Percentiles rank a stretch among this genome's conserved stretches.
These are phyloP conservation scores for Scomber scombrus DNA, from an alignment of 2,113 vertebrate species.

Conservation along the genomic window DNA sequence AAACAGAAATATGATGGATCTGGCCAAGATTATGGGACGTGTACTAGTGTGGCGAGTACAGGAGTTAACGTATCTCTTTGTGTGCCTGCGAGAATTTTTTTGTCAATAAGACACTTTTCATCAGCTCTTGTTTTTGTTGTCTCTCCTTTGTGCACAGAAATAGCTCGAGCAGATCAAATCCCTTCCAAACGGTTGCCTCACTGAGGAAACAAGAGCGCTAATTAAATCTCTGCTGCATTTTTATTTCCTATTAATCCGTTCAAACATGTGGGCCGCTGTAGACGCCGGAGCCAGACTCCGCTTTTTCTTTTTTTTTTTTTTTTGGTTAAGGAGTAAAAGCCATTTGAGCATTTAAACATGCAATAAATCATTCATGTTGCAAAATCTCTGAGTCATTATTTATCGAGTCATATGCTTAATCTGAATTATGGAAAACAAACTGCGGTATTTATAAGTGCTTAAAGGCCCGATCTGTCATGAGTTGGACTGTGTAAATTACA, in stretches of 20 bases:
- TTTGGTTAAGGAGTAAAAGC: background rate
- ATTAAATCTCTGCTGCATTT: slow-evolving; percentile 54
- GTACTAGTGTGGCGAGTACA: slow-evolving; percentile 5
- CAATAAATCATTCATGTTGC: background rate
- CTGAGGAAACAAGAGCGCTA: slow-evolving; percentile 38
- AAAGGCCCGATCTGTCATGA: slow-evolving; percentile 6
- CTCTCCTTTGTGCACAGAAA: slow-evolving; percentile 7
- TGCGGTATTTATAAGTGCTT: background rate
- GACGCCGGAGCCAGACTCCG: background rate
- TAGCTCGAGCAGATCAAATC: slow-evolving; percentile 28
- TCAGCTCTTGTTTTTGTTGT: slow-evolving; percentile 1
- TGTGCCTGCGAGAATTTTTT: slow-evolving; percentile 7
- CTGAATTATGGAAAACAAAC: slow-evolving; percentile 20
- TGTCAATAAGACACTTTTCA: slow-evolving; percentile 36
- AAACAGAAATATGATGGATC: slow-evolving; percentile 72
- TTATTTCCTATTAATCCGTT: slow-evolving; percentile 40
- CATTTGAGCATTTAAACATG: background rate
- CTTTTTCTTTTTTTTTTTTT: too few relatives aligned
- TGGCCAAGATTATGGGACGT: slow-evolving; percentile 50
- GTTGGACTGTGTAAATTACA: background rate
- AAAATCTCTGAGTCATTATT: slow-evolving; percentile 13
- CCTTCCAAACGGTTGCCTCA: slow-evolving; percentile 38
- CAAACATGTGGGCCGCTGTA: slow-evolving; percentile 8
- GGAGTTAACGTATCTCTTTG: slow-evolving; percentile 28
- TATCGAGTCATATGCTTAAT: background rate